These are phyloP conservation scores for Boulengeromyrus knoepffleri DNA, from an alignment of 2,113 vertebrate genomes.

Conservation along the genomic window DNA sequence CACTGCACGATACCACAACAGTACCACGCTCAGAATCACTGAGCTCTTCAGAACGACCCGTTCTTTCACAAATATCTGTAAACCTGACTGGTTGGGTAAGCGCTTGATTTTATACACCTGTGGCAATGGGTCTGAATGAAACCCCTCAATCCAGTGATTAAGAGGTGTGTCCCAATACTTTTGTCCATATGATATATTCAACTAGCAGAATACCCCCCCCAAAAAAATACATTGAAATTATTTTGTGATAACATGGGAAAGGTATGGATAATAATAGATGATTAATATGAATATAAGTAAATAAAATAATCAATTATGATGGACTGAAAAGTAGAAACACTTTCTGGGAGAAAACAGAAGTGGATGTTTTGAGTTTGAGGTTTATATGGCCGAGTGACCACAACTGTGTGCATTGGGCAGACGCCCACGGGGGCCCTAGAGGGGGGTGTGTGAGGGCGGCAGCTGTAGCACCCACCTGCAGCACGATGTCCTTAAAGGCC, in stretches of 20 bases:
- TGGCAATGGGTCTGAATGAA: neutral
- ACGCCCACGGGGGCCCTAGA: neutral
- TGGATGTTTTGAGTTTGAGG: neutral
- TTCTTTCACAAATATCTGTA: neutral
- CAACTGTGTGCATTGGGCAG: neutral
- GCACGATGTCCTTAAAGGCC: conserved; percentile 87
- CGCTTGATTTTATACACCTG: neutral
- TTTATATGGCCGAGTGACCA: neutral
- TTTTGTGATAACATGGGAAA: neutral
- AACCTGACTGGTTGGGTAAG: neutral
- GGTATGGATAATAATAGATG: neutral
- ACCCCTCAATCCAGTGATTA: neutral
- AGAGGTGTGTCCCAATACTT: neutral
- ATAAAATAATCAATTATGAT: neutral
- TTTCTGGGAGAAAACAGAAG: neutral
- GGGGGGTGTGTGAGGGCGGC: conserved; percentile 18
- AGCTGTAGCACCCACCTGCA: neutral
- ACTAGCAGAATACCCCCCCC: neutral
- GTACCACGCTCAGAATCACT: neutral
- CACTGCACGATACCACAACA: too few relatives aligned
- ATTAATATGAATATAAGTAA: neutral
- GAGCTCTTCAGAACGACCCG: neutral
- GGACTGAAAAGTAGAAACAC: neutral
- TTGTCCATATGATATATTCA: neutral
- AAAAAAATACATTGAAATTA: neutral